phyloP scores from a whole-genome alignment of 2,888 invertebrate species.

The Meta bourneti region DNA sequence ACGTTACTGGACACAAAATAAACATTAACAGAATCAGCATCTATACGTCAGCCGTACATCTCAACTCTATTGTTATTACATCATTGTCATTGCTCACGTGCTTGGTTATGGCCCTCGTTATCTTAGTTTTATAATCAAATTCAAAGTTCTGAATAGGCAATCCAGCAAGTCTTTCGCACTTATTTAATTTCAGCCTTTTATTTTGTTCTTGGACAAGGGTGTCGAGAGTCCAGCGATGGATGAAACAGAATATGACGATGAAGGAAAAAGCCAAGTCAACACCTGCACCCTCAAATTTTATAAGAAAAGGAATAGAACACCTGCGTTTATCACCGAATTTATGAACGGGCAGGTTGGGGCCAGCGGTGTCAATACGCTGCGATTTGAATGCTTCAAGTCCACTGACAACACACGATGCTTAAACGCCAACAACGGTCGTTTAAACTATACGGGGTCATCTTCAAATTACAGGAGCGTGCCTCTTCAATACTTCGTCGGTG shows the following conservation, averaged over 20 bases:
- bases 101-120: no score
- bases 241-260: not conserved
- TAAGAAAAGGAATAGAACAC: not conserved
- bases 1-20: no score
- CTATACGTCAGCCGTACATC: no score
- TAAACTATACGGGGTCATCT: not conserved
- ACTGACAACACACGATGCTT: not conserved
- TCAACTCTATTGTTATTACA: no score
- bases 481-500: conserved; percentile 40
- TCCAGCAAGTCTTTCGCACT: no score
- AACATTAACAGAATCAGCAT: no score
- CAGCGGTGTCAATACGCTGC: not conserved
- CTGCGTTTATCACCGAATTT: conserved; percentile 20
- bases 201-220: no score
- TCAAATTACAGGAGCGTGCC: not conserved
- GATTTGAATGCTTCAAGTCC: conserved; percentile 6
- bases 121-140: no score
- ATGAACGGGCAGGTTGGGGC: not conserved
- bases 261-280: not conserved
- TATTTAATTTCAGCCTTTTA: no score
- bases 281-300: conserved; percentile 7
- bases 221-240: no score
- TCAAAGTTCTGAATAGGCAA: no score
- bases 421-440: not conserved
- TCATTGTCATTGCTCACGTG: no score